Evolutionary conservation across 2,113 vertebrate genomes (phyloP).

Genomic region (Athene cunicularia): DNA sequence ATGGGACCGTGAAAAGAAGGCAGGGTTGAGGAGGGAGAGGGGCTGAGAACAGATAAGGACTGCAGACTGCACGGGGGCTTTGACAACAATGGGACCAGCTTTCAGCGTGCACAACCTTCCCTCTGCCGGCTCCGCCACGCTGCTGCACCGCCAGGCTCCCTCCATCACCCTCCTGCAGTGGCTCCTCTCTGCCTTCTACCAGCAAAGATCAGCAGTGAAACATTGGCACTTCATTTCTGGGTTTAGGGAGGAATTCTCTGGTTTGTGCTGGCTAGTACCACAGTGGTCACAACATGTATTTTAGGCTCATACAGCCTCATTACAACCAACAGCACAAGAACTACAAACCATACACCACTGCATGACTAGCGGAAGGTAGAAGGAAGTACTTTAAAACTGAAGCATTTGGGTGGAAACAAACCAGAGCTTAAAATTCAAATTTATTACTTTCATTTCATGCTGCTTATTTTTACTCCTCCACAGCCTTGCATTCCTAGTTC

Average conservation of each 20-base stretch:
- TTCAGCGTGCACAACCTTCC: conserved; percentile 65
- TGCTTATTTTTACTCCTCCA: not conserved
- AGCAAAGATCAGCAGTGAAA: not conserved
- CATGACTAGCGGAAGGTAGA: accelerated
- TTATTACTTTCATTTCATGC: not conserved
- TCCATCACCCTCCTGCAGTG: not conserved
- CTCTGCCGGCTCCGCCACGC: conserved; percentile 77
- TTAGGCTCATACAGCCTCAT: accelerated
- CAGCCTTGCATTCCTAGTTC: not conserved
- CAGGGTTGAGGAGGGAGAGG: not conserved
- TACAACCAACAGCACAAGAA: not conserved
- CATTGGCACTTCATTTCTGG: accelerated
- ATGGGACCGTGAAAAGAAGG: conserved; percentile 46
- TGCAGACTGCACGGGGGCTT: not conserved
- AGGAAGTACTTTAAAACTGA: not conserved
- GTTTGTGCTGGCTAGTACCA: not conserved
- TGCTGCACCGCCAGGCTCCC: not conserved
- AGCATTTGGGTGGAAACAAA: not conserved
- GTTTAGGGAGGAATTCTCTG: not conserved
- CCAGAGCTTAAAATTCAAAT: not conserved
- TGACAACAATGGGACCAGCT: conserved; percentile 36
- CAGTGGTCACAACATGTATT: accelerated
- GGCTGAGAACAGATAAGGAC: not conserved
- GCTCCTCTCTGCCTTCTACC: not conserved
- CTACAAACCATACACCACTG: not conserved